Percentiles rank a stretch among this genome's conserved stretches.
These are phyloP conservation scores for Drepanosiphum platanoidis DNA, from an alignment of 2,888 invertebrate genomes.

Conservation along the genomic window DNA sequence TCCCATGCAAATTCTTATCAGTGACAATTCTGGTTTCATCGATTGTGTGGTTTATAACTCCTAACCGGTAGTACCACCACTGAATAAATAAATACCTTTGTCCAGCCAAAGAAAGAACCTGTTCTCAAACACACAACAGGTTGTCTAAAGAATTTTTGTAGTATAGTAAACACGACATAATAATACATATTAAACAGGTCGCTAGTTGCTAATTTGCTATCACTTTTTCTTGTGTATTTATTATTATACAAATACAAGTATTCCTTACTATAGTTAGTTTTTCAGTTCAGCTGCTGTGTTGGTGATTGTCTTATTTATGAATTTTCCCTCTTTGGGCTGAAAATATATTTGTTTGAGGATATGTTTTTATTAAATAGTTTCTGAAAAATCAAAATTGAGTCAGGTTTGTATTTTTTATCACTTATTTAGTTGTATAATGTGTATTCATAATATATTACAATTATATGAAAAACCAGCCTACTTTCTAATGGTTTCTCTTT, in stretches of 20 bases:
- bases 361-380: background rate
- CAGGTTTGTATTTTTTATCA: background rate
- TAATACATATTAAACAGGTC: background rate
- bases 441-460: too few species aligned
- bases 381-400: background rate
- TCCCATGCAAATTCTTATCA: too few species aligned
- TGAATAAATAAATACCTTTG: too few species aligned
- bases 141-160: constrained; percentile 34
- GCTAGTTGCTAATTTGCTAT: constrained; percentile 15
- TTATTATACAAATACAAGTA: background rate
- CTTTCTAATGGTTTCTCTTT: constrained; percentile 56
- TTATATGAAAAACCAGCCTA: background rate
- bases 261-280: background rate
- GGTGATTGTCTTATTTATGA: background rate
- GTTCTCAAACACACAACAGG: constrained; percentile 24
- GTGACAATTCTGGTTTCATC: too few species aligned
- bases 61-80: background rate
- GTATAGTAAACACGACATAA: background rate
- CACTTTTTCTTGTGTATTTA: constrained; percentile 4
- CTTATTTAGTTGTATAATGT: background rate
- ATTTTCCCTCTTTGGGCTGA: background rate
- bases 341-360: background rate
- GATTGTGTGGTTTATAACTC: too few species aligned
- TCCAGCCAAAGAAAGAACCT: constrained; percentile 9
- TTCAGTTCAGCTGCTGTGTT: constrained; percentile 4